Conservation (phyloP, 2,113 vertebrate genomes). For the Charadrius vociferus region DNA sequence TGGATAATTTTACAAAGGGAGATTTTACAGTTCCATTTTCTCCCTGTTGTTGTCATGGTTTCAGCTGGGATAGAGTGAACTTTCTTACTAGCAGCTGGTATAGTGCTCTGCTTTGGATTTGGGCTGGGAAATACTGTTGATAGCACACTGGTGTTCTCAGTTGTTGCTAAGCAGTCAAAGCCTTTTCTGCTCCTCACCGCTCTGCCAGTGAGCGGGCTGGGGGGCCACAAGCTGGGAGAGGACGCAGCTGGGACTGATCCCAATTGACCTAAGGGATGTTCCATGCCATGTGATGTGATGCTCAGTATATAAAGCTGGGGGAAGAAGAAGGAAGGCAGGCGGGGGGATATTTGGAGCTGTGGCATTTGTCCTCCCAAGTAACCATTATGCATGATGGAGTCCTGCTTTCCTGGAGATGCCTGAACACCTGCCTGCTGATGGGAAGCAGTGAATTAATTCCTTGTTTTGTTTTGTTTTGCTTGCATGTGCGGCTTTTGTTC, state of each 20-base stretch:
- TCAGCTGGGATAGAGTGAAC: neutral
- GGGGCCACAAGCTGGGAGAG: neutral
- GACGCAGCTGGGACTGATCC: neutral
- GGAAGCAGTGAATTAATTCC: neutral
- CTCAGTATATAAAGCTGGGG: neutral
- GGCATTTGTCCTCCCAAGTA: neutral
- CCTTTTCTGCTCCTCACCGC: neutral
- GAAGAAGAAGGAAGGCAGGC: neutral
- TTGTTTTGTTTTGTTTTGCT: neutral
- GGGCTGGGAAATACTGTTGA: neutral
- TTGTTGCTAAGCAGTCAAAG: neutral
- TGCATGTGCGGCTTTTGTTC: neutral
- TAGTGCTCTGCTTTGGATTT: neutral
- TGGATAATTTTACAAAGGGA: neutral
- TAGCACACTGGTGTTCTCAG: neutral
- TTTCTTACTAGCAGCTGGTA: neutral
- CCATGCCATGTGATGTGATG: neutral
- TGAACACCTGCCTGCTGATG: neutral
- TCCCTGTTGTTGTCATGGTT: neutral
- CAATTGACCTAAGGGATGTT: neutral
- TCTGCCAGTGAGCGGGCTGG: neutral
- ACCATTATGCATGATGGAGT: neutral
- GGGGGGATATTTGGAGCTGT: neutral
- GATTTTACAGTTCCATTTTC: fast-evolving
- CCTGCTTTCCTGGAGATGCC: neutral